Percentiles rank a stretch among this genome's conserved stretches.
Conservation (phyloP, 2,113 vertebrate genomes). For the Bubo blakistoni region DNA sequence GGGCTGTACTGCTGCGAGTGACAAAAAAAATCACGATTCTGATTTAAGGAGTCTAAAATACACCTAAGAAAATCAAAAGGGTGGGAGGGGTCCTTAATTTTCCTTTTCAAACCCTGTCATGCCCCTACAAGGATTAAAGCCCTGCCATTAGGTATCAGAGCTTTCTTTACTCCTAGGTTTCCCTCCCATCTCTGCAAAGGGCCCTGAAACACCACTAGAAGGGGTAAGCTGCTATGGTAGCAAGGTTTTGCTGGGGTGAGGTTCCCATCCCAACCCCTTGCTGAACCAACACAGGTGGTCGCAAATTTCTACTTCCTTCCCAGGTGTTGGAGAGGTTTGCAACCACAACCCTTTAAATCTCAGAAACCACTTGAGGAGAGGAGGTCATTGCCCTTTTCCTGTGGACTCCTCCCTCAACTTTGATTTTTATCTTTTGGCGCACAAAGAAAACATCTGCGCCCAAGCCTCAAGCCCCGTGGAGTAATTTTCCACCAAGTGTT, state of each 20-base stretch:
- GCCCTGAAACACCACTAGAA: neutral
- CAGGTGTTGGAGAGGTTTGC: neutral
- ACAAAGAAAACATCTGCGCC: neutral
- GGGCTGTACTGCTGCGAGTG: rapidly evolving
- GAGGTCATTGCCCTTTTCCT: neutral
- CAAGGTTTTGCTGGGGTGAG: neutral
- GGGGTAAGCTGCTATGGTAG: neutral
- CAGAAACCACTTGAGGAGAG: neutral
- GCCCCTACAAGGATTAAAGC: neutral
- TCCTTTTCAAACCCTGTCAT: neutral
- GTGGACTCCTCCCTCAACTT: neutral
- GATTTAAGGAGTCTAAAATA: neutral
- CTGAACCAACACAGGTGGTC: neutral
- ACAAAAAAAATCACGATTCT: neutral
- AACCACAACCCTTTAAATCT: neutral
- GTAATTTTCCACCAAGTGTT: neutral
- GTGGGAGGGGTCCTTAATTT: neutral
- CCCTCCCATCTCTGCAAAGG: neutral
- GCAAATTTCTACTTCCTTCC: neutral
- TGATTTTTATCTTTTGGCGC: neutral
- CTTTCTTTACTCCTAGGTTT: neutral
- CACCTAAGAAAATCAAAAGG: neutral
- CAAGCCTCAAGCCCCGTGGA: rapidly evolving
- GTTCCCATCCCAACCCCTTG: neutral
- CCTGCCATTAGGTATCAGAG: neutral